Percentiles rank a stretch among this genome's conserved stretches.
These are phyloP conservation scores for Trachymyrmex cornetzi DNA, from an alignment of 1,140 invertebrate genomes.

Conservation along the genomic window DNA sequence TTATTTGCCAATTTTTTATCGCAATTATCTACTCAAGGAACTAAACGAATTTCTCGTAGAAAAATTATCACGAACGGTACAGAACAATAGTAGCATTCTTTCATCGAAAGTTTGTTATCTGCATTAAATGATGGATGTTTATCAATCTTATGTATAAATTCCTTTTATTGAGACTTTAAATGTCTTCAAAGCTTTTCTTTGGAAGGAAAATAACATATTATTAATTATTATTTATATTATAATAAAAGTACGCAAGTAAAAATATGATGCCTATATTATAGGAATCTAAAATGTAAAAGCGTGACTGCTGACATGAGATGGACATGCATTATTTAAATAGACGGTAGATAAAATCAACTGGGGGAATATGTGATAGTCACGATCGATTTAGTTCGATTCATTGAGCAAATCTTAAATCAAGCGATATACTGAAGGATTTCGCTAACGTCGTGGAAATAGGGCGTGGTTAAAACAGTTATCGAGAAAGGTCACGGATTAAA, in stretches of 20 bases:
- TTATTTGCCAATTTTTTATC: conserved; percentile 29
- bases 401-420: conserved; percentile 1
- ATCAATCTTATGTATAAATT: background rate
- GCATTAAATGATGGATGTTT: background rate
- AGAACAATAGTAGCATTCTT: background rate
- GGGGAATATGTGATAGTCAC: background rate
- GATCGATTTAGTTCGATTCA: background rate
- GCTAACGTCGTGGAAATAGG: conserved; percentile 21
- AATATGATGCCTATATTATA: background rate
- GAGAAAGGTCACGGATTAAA: conserved; percentile 48
- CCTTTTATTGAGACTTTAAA: background rate
- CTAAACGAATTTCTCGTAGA: background rate
- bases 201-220: background rate
- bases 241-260: background rate
- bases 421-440: conserved; percentile 15
- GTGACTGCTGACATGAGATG: background rate
- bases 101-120: background rate
- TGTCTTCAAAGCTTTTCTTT: background rate
- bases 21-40: background rate
- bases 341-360: background rate
- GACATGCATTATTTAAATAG: background rate
- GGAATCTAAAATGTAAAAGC: background rate
- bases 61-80: background rate
- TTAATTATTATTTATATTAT: conserved; percentile 6
- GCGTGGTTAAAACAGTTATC: conserved; percentile 32